Evolutionary conservation across 1,140 invertebrate genomes (phyloP), one percentile per base, ranked within the genome.

Genomic region (Formica selysi): DNA sequence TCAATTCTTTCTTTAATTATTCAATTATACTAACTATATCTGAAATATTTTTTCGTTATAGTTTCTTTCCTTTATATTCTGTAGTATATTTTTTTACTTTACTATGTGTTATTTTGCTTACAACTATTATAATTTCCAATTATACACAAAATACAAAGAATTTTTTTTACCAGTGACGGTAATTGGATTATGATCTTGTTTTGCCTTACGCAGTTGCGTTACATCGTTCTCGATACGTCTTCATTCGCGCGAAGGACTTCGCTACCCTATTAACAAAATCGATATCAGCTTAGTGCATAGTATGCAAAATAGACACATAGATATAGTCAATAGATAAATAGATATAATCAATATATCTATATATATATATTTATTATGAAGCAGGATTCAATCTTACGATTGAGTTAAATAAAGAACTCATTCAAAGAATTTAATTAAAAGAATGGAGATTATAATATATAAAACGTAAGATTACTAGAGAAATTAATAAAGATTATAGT

Each of bases 241-340:
- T 89, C 86, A 48, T 22, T 22, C 13, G 57, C 38, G 48, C 57
- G 65, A 84, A 57, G 38, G 61, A 81, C 85, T 85, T 87, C 61
- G 62, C 29, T 51, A 71, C 48, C 62, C 85, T 87, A 61, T 87
- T 32, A 59, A n/a, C 32, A 36, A 48, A 85, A 88, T 90, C 86
- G 71, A 90, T 90, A 88, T 26, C 48, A 16, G 11, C 65, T 57
- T 38, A 7, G 29, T 80, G 22, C 26, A 80, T n/a, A 81, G 22
- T 62, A 84, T 70, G 22, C 36, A 80, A 71, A 83, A 83, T 59
- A 86, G 3, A 32, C 3, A 32, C 32, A 32, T 32, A 32, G 32
- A 59, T 22, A 32, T 65, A 16, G n/a, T 78, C 41, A 65, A 48
- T 65, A 36, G 32, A 32, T 32, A 62, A 83, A 83, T 59, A 86